Conservation (phyloP, 2,113 vertebrate genomes). For the cattle (Bos taurus) region ARS-UCD2.0 NC_037334.1:4068001-4068500, state of each 20-base stretch:
- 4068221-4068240: constrained; percentile 95
- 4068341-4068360: rapidly evolving
- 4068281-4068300: constrained; percentile 91
- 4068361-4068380: rapidly evolving
- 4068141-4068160: background rate
- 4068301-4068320: constrained; percentile 95
- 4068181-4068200: constrained; percentile 55
- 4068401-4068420: background rate
- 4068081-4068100: background rate
- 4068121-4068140: background rate
- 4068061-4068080: background rate
- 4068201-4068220: constrained; percentile 97
- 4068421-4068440: background rate
- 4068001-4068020: background rate
- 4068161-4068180: no score
- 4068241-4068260: constrained; percentile 95
- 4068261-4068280: constrained; percentile 97
- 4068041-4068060: background rate
- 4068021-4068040: background rate
- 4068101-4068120: background rate
- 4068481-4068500: background rate
- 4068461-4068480: background rate
- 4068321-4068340: rapidly evolving
- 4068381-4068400: background rate
- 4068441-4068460: background rate